A percentile compares a stretch with the other conserved stretches of the same genome.
Evolutionary conservation across 2,113 vertebrate genomes (phyloP).

Genomic region (Festucalex cinctus): DNA sequence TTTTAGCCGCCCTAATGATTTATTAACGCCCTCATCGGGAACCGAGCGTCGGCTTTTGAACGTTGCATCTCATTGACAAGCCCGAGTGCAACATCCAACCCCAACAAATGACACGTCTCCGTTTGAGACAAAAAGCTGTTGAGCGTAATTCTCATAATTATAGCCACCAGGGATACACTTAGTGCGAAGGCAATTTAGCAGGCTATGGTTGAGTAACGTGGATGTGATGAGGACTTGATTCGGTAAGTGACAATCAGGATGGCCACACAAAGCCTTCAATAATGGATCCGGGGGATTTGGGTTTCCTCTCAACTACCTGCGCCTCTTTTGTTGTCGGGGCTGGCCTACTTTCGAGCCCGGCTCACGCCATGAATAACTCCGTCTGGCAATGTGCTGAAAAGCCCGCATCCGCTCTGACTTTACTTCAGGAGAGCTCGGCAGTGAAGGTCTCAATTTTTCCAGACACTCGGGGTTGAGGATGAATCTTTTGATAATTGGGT

Average conservation of each 20-base stretch:
- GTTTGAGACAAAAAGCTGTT: conserved; percentile 47
- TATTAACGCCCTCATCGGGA: conserved; percentile 66
- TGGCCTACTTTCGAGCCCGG: conserved; percentile 56
- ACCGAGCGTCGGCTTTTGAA: conserved; percentile 51
- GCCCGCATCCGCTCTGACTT: conserved; percentile 15
- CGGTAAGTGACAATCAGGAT: conserved; percentile 53
- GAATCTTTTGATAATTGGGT: neutral
- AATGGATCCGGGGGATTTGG: conserved; percentile 51
- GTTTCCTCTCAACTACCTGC: conserved; percentile 54
- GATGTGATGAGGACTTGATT: conserved; percentile 50
- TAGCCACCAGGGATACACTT: conserved; percentile 53
- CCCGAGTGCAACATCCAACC: conserved; percentile 34
- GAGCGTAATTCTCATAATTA: conserved; percentile 60
- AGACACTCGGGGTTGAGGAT: neutral
- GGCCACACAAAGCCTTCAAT: conserved; percentile 43
- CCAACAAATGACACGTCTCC: conserved; percentile 34
- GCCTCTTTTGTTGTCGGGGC: conserved; percentile 50
- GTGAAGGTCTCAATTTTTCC: conserved; percentile 12
- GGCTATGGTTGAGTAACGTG: conserved; percentile 41
- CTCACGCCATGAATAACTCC: conserved; percentile 58
- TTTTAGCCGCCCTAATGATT: conserved; percentile 64
- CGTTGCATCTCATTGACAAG: conserved; percentile 59
- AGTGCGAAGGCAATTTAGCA: conserved; percentile 50
- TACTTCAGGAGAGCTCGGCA: conserved; percentile 15
- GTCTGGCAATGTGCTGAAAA: conserved; percentile 43